Evolutionary conservation across 1,140 invertebrate species (phyloP).

Genomic region (Zaprionus tsacasi): DNA sequence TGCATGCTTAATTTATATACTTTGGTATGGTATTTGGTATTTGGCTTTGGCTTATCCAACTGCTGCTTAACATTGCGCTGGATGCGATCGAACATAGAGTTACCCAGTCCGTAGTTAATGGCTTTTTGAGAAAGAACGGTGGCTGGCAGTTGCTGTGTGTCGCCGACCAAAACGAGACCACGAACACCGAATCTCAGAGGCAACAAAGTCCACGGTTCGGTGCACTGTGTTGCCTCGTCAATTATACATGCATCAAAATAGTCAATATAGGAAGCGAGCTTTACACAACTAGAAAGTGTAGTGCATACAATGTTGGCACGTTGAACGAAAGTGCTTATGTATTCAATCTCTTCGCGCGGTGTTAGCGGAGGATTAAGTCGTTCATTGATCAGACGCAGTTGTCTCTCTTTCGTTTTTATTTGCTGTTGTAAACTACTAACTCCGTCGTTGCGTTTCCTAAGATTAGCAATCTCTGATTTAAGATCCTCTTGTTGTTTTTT

Average conservation of each 20-base stretch:
- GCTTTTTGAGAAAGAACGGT: conserved; percentile 88
- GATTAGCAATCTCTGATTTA: conserved; percentile 33
- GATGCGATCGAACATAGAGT: conserved; percentile 85
- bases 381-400: conserved; percentile 38
- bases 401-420: conserved; percentile 43
- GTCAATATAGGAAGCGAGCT: conserved; percentile 72
- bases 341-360: conserved; percentile 59
- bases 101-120: conserved; percentile 58
- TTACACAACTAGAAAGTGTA: conserved; percentile 83
- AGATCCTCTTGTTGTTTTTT: conserved; percentile 38
- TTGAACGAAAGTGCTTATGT: conserved; percentile 46
- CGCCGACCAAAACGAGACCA: conserved; percentile 94
- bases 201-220: conserved; percentile 92
- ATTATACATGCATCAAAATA: conserved; percentile 93
- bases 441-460: conserved; percentile 15
- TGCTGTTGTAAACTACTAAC: conserved; percentile 31
- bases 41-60: conserved; percentile 5
- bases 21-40: conserved; percentile 66
- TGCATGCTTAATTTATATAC: conserved; percentile 89
- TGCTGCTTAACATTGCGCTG: conserved; percentile 83
- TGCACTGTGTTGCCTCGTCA: conserved; percentile 95
- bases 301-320: conserved; percentile 84
- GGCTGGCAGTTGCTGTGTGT: conserved; percentile 93
- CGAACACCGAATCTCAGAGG: conserved; percentile 90
- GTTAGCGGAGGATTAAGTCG: conserved; percentile 53